Evolutionary conservation across 2,113 vertebrate genomes (phyloP), one percentile per base, ranked within the genome.

Genomic region (Nothobranchius kuhntae): DNA sequence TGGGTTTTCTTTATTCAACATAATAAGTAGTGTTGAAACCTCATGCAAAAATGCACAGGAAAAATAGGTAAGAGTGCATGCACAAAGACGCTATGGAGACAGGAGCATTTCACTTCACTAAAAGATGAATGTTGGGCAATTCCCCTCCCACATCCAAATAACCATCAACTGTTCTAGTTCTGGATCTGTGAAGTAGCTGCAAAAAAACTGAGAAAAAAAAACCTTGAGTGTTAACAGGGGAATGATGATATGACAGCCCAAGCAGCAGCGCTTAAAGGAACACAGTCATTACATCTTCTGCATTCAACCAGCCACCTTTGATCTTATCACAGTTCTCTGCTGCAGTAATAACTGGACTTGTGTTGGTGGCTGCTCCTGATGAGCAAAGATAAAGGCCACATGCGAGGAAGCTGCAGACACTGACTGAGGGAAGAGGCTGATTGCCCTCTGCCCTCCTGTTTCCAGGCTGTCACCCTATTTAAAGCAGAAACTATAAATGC

Each of bases 161-260:
- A 82, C 70, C 67, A 76, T 15, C 73, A 66, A 81, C 68, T 50
- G 51, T 75, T 56, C 67, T 73, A 13, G 7, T 77, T 78, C 53
- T 57, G 72, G 12, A 63, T 38, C 59, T 56, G 79, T 1, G 2
- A 57, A 77, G 68, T 54, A 79, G 75, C 68, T 81, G 67, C 60
- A 70, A 61, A 59, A 61, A 63, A 75, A 30, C 21, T 21, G 21
- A 62, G 58, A 45, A 62, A 60, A 4, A n/a, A 63, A 64, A 64
- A 58, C 7, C 42, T 30, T 14, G 42, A 73, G 61, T 11, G 1
- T 77, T 83, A 81, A 68, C 45, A 1, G 59, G 24, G 35, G 71
- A 78, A 80, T 86, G 89, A 91, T 86, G 86, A 85, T 61, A 78
- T 65, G 77, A 83, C 75, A 80, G 80, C 74, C 68, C 73, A 70